These are phyloP conservation scores for Mimas tiliae DNA, from an alignment of 2,888 invertebrate genomes.

Conservation along the genomic window DNA sequence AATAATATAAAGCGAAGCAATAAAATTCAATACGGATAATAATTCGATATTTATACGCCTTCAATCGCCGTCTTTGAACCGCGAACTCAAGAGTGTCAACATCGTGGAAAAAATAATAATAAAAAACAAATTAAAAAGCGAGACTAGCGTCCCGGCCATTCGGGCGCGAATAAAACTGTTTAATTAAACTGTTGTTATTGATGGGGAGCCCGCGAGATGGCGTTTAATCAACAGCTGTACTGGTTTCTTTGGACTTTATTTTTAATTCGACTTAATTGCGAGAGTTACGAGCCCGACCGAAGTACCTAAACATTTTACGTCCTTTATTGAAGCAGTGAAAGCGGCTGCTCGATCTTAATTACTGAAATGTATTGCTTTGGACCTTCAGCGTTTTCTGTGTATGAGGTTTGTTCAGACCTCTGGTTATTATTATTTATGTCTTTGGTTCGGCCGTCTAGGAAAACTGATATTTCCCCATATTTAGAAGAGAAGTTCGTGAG, in stretches of 20 bases:
- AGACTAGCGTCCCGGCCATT: constrained; percentile 69
- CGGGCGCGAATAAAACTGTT: constrained; percentile 79
- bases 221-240: constrained; percentile 78
- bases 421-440: neutral
- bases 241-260: constrained; percentile 73
- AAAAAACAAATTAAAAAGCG: constrained; percentile 72
- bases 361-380: constrained; percentile 47
- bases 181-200: constrained; percentile 84
- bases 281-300: constrained; percentile 73
- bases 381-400: constrained; percentile 41
- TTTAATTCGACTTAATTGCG: constrained; percentile 81
- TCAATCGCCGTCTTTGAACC: constrained; percentile 32
- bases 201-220: constrained; percentile 81
- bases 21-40: neutral
- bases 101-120: constrained; percentile 57
- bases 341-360: constrained; percentile 55
- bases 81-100: constrained; percentile 60
- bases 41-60: neutral
- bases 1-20: neutral
- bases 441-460: neutral
- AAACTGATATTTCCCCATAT: too few relatives aligned
- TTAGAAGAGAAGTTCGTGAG: too few relatives aligned
- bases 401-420: constrained; percentile 18
- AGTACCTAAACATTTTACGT: constrained; percentile 66
- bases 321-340: constrained; percentile 58